phyloP scores from a whole-genome alignment of 2,113 vertebrate species.

The Colius striatus region DNA sequence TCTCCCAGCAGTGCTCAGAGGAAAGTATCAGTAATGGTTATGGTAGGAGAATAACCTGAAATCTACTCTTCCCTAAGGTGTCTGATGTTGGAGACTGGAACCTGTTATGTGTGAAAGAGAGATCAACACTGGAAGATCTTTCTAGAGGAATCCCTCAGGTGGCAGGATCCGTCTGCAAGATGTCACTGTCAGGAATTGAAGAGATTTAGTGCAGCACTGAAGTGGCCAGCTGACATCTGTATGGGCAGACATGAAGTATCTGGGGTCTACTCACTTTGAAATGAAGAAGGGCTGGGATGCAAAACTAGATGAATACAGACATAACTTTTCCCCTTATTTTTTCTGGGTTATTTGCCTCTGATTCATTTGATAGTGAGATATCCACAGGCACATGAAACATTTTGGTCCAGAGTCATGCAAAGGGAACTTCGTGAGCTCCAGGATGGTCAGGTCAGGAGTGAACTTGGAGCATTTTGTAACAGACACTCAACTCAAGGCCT shows the following conservation, averaged over 20 bases:
- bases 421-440: background rate
- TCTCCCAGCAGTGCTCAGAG: background rate
- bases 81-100: background rate
- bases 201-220: background rate
- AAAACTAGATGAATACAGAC: background rate
- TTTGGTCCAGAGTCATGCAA: background rate
- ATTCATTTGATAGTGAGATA: background rate
- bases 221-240: background rate
- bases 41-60: background rate
- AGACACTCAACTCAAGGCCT: background rate
- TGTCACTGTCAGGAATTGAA: background rate
- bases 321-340: background rate
- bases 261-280: background rate
- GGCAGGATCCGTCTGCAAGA: background rate
- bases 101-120: background rate
- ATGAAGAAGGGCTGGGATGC: background rate
- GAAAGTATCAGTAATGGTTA: background rate
- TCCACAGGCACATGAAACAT: rapidly evolving
- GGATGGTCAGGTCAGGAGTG: background rate
- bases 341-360: background rate
- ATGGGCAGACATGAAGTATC: background rate
- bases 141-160: background rate
- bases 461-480: background rate
- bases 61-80: background rate
- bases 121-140: background rate